Conservation (phyloP, 2,797 vertebrate genomes). For the Myotis myotis region DNA sequence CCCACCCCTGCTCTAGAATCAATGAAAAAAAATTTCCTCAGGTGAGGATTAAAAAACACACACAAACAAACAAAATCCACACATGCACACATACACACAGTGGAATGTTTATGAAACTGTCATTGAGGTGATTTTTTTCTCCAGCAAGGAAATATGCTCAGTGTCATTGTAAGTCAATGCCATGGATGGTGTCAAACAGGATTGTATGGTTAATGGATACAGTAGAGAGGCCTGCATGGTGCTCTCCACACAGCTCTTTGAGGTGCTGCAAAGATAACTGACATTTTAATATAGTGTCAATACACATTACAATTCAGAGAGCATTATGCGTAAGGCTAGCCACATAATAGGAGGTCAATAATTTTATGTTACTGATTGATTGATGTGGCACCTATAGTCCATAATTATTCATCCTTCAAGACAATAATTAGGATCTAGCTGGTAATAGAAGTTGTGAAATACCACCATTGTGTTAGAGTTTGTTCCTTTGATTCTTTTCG, state of each 20-base stretch:
- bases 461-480: background rate
- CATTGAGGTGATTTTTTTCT: background rate
- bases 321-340: constrained; percentile 4
- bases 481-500: background rate
- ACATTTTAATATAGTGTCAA: constrained; percentile 49
- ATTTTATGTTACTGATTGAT: constrained; percentile 48
- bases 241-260: constrained; percentile 14
- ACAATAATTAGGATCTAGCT: background rate
- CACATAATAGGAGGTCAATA: constrained; percentile 52
- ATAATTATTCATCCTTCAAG: background rate
- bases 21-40: background rate
- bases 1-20: background rate
- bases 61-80: background rate
- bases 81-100: background rate
- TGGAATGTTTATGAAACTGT: background rate
- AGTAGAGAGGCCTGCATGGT: background rate
- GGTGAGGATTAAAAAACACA: background rate
- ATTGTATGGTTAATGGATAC: background rate
- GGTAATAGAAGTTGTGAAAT: background rate
- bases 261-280: constrained; percentile 42
- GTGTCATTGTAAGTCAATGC: background rate
- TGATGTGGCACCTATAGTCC: background rate
- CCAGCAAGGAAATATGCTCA: background rate
- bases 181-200: background rate
- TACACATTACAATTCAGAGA: constrained; percentile 39